Evolutionary conservation across 2,888 invertebrate species (phyloP), one percentile per base, ranked within the genome.

Genomic region (Ochropacha duplaris): DNA sequence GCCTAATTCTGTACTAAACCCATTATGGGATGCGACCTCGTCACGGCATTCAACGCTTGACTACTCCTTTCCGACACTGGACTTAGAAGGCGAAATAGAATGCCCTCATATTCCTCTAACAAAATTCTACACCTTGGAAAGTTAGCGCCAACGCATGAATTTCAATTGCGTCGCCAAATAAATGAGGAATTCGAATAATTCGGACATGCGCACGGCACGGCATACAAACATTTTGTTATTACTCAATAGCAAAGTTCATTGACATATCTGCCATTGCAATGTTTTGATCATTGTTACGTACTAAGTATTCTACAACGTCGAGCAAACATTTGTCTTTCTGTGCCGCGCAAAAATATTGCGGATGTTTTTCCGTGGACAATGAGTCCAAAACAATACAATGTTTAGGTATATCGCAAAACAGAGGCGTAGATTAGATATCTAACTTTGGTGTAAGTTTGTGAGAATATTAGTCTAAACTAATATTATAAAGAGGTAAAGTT

Each of bases 121-220:
- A 5, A 26, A 5, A 3, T 4, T 1, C 8, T 28, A 28, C 8
- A 6, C 6, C 1, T 1, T 31, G 2, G 31, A 31, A 11, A 31
- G 2, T 12, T 3, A 3, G 12, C 31, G 12, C 11, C 12, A 3
- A 28, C 24, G 24, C 28, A 9, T 8, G 9, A 9, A 2, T 28
- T 9, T 9, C 9, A 28, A 34, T n/a, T 36, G 6, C 36, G n/a
- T 36, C 36, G 36, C 36, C 36, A 9, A 36, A 36, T 36, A 36
- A n/a, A n/a, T n/a, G 1, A 36, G 71, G 78, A 62, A 79, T 78
- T 64, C 62, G 22, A 74, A 77, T 72, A 68, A 79, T 78, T 76
- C 65, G 74, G 61, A 59, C 74, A 71, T 61, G 69, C 36, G 56
- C 39, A 62, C 54, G 63, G 71, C 54, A 39, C 60, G 8, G 68